phyloP scores from a whole-genome alignment of 2,113 vertebrate species.

The Lamprotornis superbus region DNA sequence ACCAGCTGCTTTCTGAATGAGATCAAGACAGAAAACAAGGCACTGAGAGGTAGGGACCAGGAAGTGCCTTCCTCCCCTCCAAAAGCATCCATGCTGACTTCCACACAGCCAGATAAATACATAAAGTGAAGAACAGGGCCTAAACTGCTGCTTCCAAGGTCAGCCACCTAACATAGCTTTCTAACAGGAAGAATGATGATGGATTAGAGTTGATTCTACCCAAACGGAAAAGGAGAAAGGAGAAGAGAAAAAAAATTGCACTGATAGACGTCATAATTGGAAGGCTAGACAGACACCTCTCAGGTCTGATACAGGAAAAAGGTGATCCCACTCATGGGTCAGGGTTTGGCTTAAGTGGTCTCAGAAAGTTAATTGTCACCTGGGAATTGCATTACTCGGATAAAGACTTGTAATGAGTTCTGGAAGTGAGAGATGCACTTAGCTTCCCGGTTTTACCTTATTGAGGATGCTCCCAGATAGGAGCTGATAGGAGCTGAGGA shows the following conservation, averaged over 20 bases:
- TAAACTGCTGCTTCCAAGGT: neutral
- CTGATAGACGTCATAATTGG: neutral
- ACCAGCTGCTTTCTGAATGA: neutral
- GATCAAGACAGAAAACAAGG: neutral
- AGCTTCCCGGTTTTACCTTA: neutral
- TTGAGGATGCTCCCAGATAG: neutral
- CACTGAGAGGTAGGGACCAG: neutral
- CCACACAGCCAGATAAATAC: neutral
- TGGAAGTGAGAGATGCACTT: neutral
- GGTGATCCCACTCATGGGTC: rapidly evolving
- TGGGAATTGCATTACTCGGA: neutral
- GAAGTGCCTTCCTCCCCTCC: neutral
- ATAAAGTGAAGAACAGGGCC: neutral
- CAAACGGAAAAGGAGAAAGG: neutral
- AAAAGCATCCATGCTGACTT: neutral
- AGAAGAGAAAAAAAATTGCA: neutral
- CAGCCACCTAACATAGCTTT: neutral
- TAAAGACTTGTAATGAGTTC: neutral
- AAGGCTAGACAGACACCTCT: neutral
- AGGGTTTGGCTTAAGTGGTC: neutral
- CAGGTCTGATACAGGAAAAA: neutral
- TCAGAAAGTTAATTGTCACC: neutral
- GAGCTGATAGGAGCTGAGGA: neutral
- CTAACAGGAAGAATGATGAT: neutral
- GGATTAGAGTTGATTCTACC: neutral